Evolutionary conservation across 2,888 invertebrate genomes (phyloP).

Genomic region (Miltochrista miniata): DNA sequence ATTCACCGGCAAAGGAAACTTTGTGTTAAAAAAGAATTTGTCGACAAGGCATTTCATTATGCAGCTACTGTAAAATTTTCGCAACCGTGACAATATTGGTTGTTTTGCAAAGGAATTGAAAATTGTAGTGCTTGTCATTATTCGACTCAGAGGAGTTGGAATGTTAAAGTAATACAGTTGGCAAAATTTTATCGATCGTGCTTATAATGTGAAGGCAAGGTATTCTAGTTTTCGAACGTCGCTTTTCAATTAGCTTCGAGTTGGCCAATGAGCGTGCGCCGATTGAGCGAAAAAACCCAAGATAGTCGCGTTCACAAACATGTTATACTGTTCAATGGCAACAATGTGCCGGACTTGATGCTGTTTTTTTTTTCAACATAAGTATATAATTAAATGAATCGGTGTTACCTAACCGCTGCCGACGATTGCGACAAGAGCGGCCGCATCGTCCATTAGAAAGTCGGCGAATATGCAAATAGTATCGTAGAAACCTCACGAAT

Average conservation of each 20-base stretch:
- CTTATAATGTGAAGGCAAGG: slow-evolving; percentile 55
- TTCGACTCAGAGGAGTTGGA: slow-evolving; percentile 37
- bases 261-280: slow-evolving; percentile 53
- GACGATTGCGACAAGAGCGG: slow-evolving; percentile 80
- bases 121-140: slow-evolving; percentile 46
- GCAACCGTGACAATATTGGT: slow-evolving; percentile 39
- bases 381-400: slow-evolving; percentile 77
- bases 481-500: slow-evolving; percentile 84
- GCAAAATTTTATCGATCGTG: slow-evolving; percentile 54
- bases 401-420: slow-evolving; percentile 78
- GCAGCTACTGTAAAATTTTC: slow-evolving; percentile 45
- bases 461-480: slow-evolving; percentile 83
- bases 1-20: slow-evolving; percentile 61
- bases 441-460: slow-evolving; percentile 83
- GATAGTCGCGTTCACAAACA: slow-evolving; percentile 45
- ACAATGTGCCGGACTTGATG: slow-evolving; percentile 68
- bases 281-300: slow-evolving; percentile 56
- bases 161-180: slow-evolving; percentile 40
- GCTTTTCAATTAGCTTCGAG: slow-evolving; percentile 57
- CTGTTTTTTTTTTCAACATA: slow-evolving; percentile 64
- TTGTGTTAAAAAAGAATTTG: slow-evolving; percentile 42
- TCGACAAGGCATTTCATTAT: slow-evolving; percentile 35
- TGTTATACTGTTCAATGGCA: slow-evolving; percentile 57
- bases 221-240: slow-evolving; percentile 61
- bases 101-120: slow-evolving; percentile 43